These are phyloP conservation scores for Sarcophaga variegata DNA, from an alignment of 2,888 invertebrate species.

Conservation along the genomic window DNA sequence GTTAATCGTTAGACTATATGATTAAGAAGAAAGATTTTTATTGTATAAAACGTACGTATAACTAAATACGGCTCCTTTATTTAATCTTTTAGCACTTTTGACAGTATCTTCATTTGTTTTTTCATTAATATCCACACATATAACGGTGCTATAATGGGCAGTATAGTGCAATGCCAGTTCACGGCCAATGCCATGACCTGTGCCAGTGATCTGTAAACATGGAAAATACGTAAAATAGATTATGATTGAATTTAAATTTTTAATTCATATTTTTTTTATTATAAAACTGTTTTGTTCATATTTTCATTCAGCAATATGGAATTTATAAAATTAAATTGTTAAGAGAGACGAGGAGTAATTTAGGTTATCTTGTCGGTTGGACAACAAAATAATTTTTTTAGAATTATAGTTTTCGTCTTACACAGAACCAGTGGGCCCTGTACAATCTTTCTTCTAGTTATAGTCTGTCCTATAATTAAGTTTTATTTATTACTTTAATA, in stretches of 20 bases:
- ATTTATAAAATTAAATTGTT: too few species aligned
- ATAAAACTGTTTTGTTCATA: neutral
- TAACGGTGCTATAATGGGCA: conserved; percentile 86
- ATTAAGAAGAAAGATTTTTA: neutral
- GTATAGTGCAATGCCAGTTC: conserved; percentile 89
- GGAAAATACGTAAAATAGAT: neutral
- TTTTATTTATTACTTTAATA: too few species aligned
- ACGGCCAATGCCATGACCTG: conserved; percentile 92
- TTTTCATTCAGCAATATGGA: too few species aligned
- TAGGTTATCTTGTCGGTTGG: too few species aligned
- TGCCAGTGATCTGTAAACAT: conserved; percentile 88
- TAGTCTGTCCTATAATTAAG: too few species aligned
- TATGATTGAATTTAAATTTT: neutral
- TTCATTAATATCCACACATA: conserved; percentile 90
- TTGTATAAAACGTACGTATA: conserved; percentile 80
- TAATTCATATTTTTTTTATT: neutral
- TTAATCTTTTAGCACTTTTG: conserved; percentile 82
- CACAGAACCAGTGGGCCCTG: too few species aligned
- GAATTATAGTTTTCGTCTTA: too few species aligned
- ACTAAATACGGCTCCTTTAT: conserved; percentile 79
- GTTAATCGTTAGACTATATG: neutral
- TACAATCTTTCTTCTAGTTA: too few species aligned
- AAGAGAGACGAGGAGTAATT: too few species aligned
- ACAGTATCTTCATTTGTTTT: conserved; percentile 87
- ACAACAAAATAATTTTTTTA: too few species aligned